Percentiles rank a stretch among this genome's conserved stretches.
phyloP scores from a whole-genome alignment of 2,113 vertebrate genomes.

The Stegastes partitus region DNA sequence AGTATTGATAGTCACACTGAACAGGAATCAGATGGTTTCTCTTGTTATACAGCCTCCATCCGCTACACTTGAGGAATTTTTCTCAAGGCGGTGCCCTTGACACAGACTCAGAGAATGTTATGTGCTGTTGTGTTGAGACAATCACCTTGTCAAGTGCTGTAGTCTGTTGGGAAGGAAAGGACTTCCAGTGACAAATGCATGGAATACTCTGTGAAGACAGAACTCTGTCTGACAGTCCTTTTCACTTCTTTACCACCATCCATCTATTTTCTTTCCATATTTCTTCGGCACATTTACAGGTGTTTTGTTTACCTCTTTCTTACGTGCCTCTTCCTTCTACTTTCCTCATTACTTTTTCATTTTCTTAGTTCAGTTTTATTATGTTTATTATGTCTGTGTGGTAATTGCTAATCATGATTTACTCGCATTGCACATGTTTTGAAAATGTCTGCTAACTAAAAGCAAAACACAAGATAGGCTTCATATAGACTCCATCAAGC shows the following conservation, averaged over 20 bases:
- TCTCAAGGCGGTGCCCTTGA: slow-evolving; percentile 26
- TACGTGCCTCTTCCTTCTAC: too few relatives aligned
- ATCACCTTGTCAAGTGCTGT: slow-evolving; percentile 39
- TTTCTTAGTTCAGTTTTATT: too few relatives aligned
- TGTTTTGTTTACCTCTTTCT: not conserved
- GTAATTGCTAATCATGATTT: too few relatives aligned
- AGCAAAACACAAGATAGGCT: too few relatives aligned
- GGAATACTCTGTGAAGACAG: slow-evolving; percentile 2
- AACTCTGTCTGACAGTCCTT: not conserved
- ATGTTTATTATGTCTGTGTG: too few relatives aligned
- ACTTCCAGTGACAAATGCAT: slow-evolving; percentile 25
- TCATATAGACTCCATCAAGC: too few relatives aligned
- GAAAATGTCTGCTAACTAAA: too few relatives aligned
- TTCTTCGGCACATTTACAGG: not conserved
- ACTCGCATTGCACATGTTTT: too few relatives aligned
- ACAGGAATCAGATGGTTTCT: not conserved
- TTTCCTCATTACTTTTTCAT: not conserved
- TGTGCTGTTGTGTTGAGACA: slow-evolving; percentile 11
- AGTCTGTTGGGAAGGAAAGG: slow-evolving; percentile 15
- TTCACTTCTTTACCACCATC: not conserved
- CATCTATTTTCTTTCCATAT: slow-evolving; percentile 1
- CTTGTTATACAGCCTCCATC: slow-evolving; percentile 12
- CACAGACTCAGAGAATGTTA: slow-evolving; percentile 31
- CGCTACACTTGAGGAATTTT: slow-evolving; percentile 19
- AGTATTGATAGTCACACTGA: not conserved